A percentile compares a stretch with the other conserved stretches of the same genome.
phyloP scores from a whole-genome alignment of 92 coral and sea anemone genomes.

The Pocillopora meandrina region DNA sequence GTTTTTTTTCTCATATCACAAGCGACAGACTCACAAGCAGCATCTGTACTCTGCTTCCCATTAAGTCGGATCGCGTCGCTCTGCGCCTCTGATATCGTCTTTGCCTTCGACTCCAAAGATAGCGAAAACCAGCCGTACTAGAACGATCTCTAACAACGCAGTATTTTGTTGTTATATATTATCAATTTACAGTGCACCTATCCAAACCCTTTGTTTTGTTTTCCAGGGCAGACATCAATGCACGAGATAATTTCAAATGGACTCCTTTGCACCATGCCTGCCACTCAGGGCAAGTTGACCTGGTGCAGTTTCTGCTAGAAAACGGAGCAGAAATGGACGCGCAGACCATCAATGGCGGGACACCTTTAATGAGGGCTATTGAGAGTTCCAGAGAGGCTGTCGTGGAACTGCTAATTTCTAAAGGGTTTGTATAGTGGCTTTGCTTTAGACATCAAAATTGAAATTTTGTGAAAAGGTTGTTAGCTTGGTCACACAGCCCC shows the following conservation, averaged over 20 bases:
- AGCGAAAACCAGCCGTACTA: too few relatives aligned
- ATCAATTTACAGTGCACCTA: too few relatives aligned
- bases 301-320: constrained; percentile 81
- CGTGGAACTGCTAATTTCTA: constrained; percentile 84
- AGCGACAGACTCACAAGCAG: too few relatives aligned
- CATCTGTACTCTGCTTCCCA: too few relatives aligned
- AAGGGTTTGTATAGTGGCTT: constrained; percentile 69
- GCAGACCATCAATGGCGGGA: constrained; percentile 95
- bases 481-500: too few relatives aligned
- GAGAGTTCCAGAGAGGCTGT: constrained; percentile 94
- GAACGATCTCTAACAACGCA: too few relatives aligned
- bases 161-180: too few relatives aligned
- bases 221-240: constrained; percentile 87
- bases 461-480: not conserved
- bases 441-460: not conserved
- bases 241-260: constrained; percentile 93
- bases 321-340: constrained; percentile 91
- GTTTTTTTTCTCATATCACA: too few relatives aligned
- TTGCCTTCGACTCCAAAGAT: too few relatives aligned
- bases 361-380: constrained; percentile 96
- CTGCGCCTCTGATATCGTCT: too few relatives aligned
- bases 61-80: too few relatives aligned
- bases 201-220: not conserved
- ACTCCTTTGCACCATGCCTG: constrained; percentile 95
- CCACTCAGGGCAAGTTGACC: constrained; percentile 91